Percentiles rank a stretch among this genome's conserved stretches.
Conservation (phyloP, 2,888 invertebrate species). For the Melanophora roralis region DNA sequence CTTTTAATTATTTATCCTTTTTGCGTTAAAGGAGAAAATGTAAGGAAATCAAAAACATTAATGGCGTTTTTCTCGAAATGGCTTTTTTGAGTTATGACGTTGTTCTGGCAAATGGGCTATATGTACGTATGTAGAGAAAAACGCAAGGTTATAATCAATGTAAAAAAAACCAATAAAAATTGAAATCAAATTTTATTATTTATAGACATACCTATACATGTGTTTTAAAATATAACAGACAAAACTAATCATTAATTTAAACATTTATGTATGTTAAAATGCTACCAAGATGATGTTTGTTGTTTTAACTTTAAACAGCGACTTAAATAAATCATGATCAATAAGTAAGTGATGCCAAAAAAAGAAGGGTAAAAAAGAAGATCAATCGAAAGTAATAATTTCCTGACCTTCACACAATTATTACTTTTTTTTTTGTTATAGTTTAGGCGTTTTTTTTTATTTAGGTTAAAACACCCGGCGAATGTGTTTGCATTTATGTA, state of each 20-base stretch:
- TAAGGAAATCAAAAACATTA: no score
- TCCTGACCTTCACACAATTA: slow-evolving; percentile 52
- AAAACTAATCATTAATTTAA: neutral
- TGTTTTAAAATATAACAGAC: no score
- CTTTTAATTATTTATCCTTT: no score
- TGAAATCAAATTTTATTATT: no score
- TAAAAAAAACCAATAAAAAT: neutral
- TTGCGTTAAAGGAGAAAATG: no score
- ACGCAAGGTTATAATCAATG: slow-evolving; percentile 8
- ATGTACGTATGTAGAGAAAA: no score
- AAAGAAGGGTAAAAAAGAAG: slow-evolving; percentile 8
- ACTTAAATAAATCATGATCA: neutral
- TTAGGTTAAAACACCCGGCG: slow-evolving; percentile 45
- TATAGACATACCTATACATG: no score
- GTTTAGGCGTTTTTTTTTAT: slow-evolving; percentile 11
- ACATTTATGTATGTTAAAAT: neutral
- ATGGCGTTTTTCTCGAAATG: no score
- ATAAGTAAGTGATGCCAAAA: neutral
- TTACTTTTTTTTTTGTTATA: neutral
- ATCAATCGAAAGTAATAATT: slow-evolving; percentile 26
- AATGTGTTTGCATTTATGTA: neutral
- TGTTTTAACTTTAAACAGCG: neutral
- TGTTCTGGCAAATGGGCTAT: no score
- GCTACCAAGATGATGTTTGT: slow-evolving; percentile 1
- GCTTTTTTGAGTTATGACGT: no score